Evolutionary conservation across 1,140 invertebrate genomes (phyloP).

Genomic region (Drosophila kepulauana): DNA sequence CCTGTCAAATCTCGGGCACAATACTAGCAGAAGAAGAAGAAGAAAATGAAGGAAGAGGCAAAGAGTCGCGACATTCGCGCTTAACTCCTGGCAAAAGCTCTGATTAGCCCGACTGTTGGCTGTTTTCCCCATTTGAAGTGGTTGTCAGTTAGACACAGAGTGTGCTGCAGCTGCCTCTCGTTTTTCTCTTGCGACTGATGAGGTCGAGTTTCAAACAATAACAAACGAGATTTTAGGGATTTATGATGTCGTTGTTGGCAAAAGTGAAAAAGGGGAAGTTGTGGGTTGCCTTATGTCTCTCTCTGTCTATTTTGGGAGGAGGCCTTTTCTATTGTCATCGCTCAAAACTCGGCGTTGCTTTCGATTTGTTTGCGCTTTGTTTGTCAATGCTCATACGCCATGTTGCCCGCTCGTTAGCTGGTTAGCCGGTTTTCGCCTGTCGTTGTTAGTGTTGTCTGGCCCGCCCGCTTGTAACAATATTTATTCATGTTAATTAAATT

Average conservation of each 20-base stretch:
- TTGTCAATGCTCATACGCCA: slow-evolving; percentile 74
- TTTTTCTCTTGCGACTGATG: slow-evolving; percentile 56
- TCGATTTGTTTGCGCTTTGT: slow-evolving; percentile 76
- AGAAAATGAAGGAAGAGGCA: slow-evolving; percentile 16
- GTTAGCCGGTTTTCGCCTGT: slow-evolving; percentile 51
- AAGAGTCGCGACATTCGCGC: slow-evolving; percentile 58
- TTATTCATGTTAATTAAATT: slow-evolving; percentile 85
- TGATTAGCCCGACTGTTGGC: slow-evolving; percentile 64
- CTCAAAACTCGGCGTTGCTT: slow-evolving; percentile 52
- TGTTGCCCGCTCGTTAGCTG: slow-evolving; percentile 76
- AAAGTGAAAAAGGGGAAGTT: not conserved
- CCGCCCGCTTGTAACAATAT: slow-evolving; percentile 77
- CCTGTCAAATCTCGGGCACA: slow-evolving; percentile 44
- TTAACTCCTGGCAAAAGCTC: slow-evolving; percentile 66
- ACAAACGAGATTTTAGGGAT: slow-evolving; percentile 78
- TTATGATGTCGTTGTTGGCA: slow-evolving; percentile 63
- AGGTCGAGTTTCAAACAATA: slow-evolving; percentile 79
- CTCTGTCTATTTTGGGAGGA: slow-evolving; percentile 4
- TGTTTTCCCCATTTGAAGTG: slow-evolving; percentile 48
- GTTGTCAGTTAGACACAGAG: slow-evolving; percentile 36
- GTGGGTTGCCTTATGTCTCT: not conserved
- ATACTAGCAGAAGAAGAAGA: slow-evolving; percentile 39
- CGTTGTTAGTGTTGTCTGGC: slow-evolving; percentile 56
- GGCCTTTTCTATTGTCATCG: slow-evolving; percentile 64
- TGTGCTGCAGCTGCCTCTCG: slow-evolving; percentile 23